Percentiles rank a stretch among this genome's conserved stretches.
These are phyloP conservation scores for Ia io DNA, from an alignment of 2,113 vertebrate genomes.

Conservation along the genomic window DNA sequence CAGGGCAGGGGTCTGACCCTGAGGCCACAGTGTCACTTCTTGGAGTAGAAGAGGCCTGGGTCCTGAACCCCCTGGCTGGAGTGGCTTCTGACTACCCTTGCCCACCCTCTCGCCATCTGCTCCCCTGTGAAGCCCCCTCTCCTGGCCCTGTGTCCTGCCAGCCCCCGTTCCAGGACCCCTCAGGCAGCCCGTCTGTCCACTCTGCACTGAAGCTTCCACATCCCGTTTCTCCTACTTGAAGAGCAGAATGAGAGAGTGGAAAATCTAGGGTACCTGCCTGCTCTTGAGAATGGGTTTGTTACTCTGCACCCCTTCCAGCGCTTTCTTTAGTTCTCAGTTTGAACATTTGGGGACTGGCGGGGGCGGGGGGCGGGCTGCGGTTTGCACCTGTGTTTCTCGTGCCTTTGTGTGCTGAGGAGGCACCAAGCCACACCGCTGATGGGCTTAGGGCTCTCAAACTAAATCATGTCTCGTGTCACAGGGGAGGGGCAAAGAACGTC, in stretches of 20 bases:
- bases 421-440: neutral
- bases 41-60: neutral
- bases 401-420: neutral
- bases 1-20: neutral
- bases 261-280: neutral
- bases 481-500: neutral
- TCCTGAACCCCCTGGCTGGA: no score
- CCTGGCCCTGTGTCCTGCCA: neutral
- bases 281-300: neutral
- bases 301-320: neutral
- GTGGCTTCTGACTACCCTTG: neutral
- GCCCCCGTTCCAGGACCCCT: neutral
- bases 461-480: neutral
- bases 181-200: neutral
- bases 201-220: neutral
- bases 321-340: neutral
- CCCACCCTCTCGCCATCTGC: neutral
- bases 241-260: neutral
- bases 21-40: neutral
- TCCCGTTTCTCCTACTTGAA: neutral
- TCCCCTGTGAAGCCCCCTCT: neutral
- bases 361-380: neutral
- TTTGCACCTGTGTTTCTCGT: neutral
- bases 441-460: neutral
- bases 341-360: neutral